Base-by-base conservation (phyloP, 2,888 invertebrate genomes). In the Amphipoea lucens region DNA sequence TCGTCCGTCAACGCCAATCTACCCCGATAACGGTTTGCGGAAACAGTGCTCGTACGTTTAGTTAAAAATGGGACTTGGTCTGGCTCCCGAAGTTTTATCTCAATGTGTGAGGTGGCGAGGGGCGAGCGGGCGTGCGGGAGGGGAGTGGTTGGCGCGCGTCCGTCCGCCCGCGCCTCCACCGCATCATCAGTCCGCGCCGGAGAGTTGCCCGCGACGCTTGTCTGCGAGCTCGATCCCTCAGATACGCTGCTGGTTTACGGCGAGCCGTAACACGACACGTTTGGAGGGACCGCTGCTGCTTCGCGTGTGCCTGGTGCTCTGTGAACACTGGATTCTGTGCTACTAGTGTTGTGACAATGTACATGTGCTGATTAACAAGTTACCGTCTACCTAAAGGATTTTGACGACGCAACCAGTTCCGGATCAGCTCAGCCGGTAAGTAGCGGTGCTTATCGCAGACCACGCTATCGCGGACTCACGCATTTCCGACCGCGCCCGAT, bases 201-300 rank as follows among this genome's bases (percentile, higher is more conserved):
- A 96, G 95, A 96, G 96, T 94, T 94, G 95, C 94, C 92, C 93
- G 95, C 94, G 95, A 96, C 96, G 96, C 95, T 95, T 93, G 96
- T 95, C 92, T 96, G 95, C 94, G 95, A 95, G 94, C 93, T 94
- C 90, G 94, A 92, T 96, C 97, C 96, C 96, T 96, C 97, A 97
- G 96, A 97, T 96, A 96, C 96, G 96, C 95, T 96, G 96, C 96
- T 96, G 96, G 96, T 96, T 96, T 96, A 96, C 96, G 96, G 96
- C 94, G 95, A 93, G 94, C 96, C 96, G 96, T 96, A 96, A 96
- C 96, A 96, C 96, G 96, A 96, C 96, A 97, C 96, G 96, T 97
- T 97, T 97, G 96, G 96, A 96, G 96, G 97, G 96, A 96, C 95
- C 92, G 93, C 93, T 93, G 95, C 95, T 94, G 94, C 93, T 94